Evolutionary conservation across 2,888 invertebrate genomes (phyloP), one percentile per base, ranked within the genome.

Genomic region (Scaptomyza parva): DNA sequence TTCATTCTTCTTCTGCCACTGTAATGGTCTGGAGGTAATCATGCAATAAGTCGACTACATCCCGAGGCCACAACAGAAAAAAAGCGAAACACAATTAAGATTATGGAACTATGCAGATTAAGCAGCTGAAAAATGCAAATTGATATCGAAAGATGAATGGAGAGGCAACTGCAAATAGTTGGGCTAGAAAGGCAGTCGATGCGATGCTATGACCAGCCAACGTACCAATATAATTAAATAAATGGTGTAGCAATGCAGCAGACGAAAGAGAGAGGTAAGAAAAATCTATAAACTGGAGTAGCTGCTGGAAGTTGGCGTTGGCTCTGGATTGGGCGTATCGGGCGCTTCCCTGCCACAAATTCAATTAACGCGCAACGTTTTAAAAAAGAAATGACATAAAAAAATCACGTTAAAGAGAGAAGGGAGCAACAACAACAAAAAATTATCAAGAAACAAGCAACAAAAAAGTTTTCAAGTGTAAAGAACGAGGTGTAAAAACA

Each of bases 111-210:
- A 37, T 47, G 20, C 48, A 72, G 83, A 57, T 61, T 65, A 45
- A 65, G 51, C 80, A 80, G 81, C 70, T 81, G 84, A 81, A 77
- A 67, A 77, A 82, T 87, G 82, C 78, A 87, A 82, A 82, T 82
- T 69, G 81, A 74, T 67, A 69, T 62, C 59, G 45, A 40, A 43
- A 62, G 48, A n/a, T 44, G 8, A 55, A 44, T 35, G 35, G 33
- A 44, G 20, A 57, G 30, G 39, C 45, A 58, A 30, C 35, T 40
- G 39, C 45, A 58, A 30, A 40, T 40, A 41, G 52, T 47, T 48
- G 66, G 62, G 48, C 74, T 65, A 66, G 74, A 74, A 74, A 73
- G 73, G 60, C 58, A 71, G 17, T 28, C 51, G 43, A 40, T n/a
- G n/a, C n/a, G 22, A 28, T 28, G 43, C 30, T 26, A 22, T 35